Evolutionary conservation across 1,140 invertebrate species (phyloP), one percentile per base, ranked within the genome.

Genomic region (Drosophila rufa): DNA sequence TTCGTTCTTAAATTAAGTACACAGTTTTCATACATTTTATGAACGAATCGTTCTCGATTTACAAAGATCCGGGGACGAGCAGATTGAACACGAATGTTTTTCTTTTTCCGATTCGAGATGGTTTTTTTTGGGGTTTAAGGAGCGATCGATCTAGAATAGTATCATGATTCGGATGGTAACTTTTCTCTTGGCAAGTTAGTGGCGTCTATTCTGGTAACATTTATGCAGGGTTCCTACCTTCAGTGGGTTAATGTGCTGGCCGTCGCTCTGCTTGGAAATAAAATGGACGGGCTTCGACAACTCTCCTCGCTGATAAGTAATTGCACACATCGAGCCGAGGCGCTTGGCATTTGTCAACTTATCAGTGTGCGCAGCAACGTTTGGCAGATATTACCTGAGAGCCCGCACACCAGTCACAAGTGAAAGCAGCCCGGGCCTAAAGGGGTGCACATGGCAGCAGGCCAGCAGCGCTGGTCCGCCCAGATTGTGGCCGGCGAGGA

Each of bases 401-500:
- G 38, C 51, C 51, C 15, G 45, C 17, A 46, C 67, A 42, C 47
- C 36, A 33, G 36, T 27, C 15, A 22, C 17, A 42, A 59, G 51
- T 48, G 65, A 42, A 62, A 50, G 65, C 30, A 67, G 8, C 19
- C 46, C 46, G 9, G 33, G 33, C 1, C 33, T 25, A 3, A 25
- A 40, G 50, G 46, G 12, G 27, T 73, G 48, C 19, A 14, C 45
- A 73, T 86, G 84, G 55, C 59, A 50, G 79, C 43, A 30, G 38
- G 30, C 19, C 56, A 43, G 14, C 60, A 77, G 53, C 86, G 86
- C 50, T 84, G 79, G 68, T 86, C 82, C 70, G 69, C 67, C 46
- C 82, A 86, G 62, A 53, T 86, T 69, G 86, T 91, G 69, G 79
- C 79, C 69, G 77, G 71, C 50, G 64, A 82, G 55, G 79, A 90